Evolutionary conservation across 2,888 invertebrate genomes (phyloP), one percentile per base, ranked within the genome.

Genomic region (Leptopterna dolabrata): DNA sequence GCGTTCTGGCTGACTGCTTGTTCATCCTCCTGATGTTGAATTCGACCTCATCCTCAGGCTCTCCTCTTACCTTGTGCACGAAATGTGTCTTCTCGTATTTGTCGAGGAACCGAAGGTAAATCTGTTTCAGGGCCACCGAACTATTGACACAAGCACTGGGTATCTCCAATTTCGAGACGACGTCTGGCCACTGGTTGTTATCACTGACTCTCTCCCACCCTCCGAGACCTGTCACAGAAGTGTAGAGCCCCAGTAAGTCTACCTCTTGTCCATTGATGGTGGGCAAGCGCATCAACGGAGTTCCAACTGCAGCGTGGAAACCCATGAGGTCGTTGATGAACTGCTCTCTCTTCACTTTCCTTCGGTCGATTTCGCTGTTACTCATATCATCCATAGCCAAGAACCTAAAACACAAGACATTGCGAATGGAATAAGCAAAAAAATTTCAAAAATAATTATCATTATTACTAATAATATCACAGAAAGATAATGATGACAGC

Each of bases 1-100:
- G 92, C 70, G 94, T 93, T 90, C 94, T 92, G 76, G 94, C 93
- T 89, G 94, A 93, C 93, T 95, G 94, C 89, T 95, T 93, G 45
- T 86, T 86, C 86, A 86, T 55, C 24, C 86, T 51, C 43, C 43
- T 76, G 19, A 86, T 63, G 24, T 80, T 86, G 43, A 78, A 80
- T 2, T 86, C 86, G 19, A 76, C 41, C 30, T 82, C 87, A 30
- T 55, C 78, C 27, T 87, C 87, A 2, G 63, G 19, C 30, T 87
- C 76, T 1, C 76, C 78, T n/a, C 73, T 36, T 41, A 81, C 55
- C 27, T 82, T 81, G 16, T 70, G 76, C 27, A 78, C 86, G 70
- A 86, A 86, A 70, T 86, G 70, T 1, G 43, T 78, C 27, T 87
- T 87, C 41, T 87, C 87, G 41, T 87, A 87, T 30, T 82, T 71